Base-by-base conservation (phyloP, 1,140 invertebrate genomes). In the Trissolcus basalis region DNA sequence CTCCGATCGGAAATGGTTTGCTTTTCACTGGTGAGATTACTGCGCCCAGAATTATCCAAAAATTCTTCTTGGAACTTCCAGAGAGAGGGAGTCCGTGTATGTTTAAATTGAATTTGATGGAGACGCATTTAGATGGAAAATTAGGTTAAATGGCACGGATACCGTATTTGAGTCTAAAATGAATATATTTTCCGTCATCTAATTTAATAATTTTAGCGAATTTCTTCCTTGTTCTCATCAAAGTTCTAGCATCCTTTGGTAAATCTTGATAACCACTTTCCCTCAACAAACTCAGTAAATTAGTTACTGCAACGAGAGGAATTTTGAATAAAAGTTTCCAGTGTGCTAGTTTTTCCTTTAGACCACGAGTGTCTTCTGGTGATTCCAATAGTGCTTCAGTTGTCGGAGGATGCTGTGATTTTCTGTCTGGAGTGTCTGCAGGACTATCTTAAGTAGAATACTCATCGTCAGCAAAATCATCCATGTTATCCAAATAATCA, bases 391-490 rank as follows among this genome's bases (percentile, higher is more conserved):
- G n/a, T n/a, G n/a, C n/a, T n/a, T n/a, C n/a, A 39, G n/a, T 11
- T 4, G n/a, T 2, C 36, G 9, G 9, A 11, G 36, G 36, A 39
- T 39, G 1, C 19, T 27, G 36, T 39, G n/a, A 9, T 9, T 4
- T 39, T 39, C 9, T 8, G 3, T 39, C 36, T 4, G n/a, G 9
- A 11, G 19, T 39, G 36, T 9, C 36, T 4, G 16, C 19, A 27
- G 7, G 5, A 9, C 4, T 49, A 50, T 49, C 16, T 48, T 43
- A n/a, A 12, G 44, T n/a, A 5, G 55, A 59, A 59, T 48, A 11
- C 9, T 59, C 55, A 60, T 60, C 45, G 45, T 60, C 47, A 27
- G 56, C 56, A 5, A 60, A 60, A 16, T 60, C 56, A 41, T 60
- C 56, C 11, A 41, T 4, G n/a, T 41, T 36, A 7, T 50, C 36